Percentiles rank a stretch among this genome's conserved stretches.
These are phyloP conservation scores for Caradrina clavipalpis DNA, from an alignment of 2,888 invertebrate species.

Conservation along the genomic window DNA sequence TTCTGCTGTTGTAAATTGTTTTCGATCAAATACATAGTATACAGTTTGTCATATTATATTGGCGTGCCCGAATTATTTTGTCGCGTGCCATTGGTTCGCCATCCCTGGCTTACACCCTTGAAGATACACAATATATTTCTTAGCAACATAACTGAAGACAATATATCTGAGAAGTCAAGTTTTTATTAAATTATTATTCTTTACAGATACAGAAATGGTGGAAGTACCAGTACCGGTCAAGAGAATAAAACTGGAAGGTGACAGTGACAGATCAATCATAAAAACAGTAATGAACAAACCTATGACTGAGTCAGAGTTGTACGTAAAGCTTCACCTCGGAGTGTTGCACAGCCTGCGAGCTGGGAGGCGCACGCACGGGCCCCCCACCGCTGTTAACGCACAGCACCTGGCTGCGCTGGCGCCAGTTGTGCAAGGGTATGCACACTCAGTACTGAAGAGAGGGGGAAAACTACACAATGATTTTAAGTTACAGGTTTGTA, in stretches of 20 bases:
- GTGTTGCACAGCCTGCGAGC: slow-evolving; percentile 92
- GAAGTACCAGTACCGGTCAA: slow-evolving; percentile 80
- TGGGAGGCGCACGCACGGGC: slow-evolving; percentile 82
- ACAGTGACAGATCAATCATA: slow-evolving; percentile 70
- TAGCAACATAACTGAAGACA: no score
- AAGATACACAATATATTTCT: no score
- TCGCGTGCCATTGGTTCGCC: no score
- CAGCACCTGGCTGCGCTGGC: slow-evolving; percentile 91
- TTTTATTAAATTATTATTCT: background rate
- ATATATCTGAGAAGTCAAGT: no score
- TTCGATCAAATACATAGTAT: no score
- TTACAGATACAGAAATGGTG: slow-evolving; percentile 82
- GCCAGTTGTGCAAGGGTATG: slow-evolving; percentile 84
- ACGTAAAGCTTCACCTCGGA: slow-evolving; percentile 93
- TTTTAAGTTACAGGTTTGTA: slow-evolving; percentile 80
- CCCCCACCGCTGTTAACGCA: slow-evolving; percentile 92
- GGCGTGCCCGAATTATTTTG: no score
- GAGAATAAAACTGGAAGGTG: slow-evolving; percentile 84
- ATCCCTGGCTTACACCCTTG: no score
- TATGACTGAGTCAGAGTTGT: slow-evolving; percentile 84
- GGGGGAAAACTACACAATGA: slow-evolving; percentile 82
- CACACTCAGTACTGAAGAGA: slow-evolving; percentile 77
- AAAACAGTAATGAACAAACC: slow-evolving; percentile 72
- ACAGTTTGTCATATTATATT: no score
- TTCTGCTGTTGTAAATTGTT: no score